These are phyloP conservation scores for Orcinus orca DNA, from an alignment of 2,113 vertebrate genomes.

Conservation along the genomic window DNA sequence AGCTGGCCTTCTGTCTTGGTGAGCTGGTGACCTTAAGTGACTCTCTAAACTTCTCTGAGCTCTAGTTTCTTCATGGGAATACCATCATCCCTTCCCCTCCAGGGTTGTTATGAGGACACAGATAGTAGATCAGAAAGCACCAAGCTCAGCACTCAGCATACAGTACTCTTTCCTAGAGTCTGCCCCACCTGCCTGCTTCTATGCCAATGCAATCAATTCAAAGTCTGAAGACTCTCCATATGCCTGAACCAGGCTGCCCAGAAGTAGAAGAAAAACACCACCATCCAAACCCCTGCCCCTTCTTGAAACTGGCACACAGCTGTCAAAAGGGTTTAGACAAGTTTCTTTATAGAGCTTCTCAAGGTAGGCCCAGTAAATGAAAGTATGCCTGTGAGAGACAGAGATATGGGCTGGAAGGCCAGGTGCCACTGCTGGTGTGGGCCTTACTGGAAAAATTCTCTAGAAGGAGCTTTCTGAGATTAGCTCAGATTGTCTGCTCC, in stretches of 20 bases:
- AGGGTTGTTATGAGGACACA: neutral
- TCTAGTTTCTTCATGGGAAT: conserved; percentile 54
- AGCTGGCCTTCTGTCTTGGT: neutral
- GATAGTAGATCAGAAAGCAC: neutral
- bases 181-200: neutral
- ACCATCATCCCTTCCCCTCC: neutral
- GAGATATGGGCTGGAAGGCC: neutral
- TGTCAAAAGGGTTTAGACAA: conserved; percentile 10
- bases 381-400: conserved; percentile 27
- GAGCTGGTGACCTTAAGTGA: conserved; percentile 6
- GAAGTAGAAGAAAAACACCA: neutral
- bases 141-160: neutral
- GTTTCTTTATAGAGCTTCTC: conserved; percentile 12
- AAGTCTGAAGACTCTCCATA: neutral
- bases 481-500: neutral
- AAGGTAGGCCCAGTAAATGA: neutral
- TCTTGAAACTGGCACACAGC: neutral
- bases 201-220: neutral
- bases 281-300: neutral
- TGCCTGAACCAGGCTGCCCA: neutral
- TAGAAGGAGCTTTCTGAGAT: neutral
- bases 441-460: neutral
- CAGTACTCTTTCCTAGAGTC: neutral
- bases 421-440: neutral
- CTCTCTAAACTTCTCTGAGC: conserved; percentile 6